phyloP scores from a whole-genome alignment of 2,113 vertebrate species.

The Tonatia bakeri region DNA sequence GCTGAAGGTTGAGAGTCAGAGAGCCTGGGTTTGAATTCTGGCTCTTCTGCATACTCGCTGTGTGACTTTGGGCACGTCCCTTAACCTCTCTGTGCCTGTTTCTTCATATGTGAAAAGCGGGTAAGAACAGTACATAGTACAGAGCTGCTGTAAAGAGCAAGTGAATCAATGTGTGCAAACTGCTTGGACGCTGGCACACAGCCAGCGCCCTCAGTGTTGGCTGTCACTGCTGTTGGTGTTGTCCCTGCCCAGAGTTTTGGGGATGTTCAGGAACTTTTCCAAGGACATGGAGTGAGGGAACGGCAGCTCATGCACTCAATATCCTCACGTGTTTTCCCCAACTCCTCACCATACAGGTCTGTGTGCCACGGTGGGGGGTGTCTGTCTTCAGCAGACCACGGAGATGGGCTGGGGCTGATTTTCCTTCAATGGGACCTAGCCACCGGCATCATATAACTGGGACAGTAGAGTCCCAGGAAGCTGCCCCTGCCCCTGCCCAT shows the following conservation, averaged over 20 bases:
- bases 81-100: not conserved
- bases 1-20: not conserved
- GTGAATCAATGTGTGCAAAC: not conserved
- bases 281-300: not conserved
- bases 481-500: not conserved
- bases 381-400: not conserved
- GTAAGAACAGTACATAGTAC: no score
- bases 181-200: not conserved
- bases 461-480: not conserved
- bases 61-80: not conserved
- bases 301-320: not conserved
- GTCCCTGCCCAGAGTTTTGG: not conserved
- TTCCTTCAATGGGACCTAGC: not conserved
- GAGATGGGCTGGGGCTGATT: not conserved
- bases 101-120: not conserved
- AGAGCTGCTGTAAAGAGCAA: not conserved
- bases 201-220: rapidly evolving
- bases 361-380: not conserved
- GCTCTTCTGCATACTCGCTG: not conserved
- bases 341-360: not conserved
- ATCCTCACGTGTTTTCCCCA: not conserved
- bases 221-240: not conserved
- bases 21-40: not conserved
- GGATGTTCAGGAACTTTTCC: not conserved
- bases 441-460: rapidly evolving